A percentile compares a stretch with the other conserved stretches of the same genome.
Evolutionary conservation across 2,888 invertebrate species (phyloP).

Genomic region (Drosophila atroscutellata): DNA sequence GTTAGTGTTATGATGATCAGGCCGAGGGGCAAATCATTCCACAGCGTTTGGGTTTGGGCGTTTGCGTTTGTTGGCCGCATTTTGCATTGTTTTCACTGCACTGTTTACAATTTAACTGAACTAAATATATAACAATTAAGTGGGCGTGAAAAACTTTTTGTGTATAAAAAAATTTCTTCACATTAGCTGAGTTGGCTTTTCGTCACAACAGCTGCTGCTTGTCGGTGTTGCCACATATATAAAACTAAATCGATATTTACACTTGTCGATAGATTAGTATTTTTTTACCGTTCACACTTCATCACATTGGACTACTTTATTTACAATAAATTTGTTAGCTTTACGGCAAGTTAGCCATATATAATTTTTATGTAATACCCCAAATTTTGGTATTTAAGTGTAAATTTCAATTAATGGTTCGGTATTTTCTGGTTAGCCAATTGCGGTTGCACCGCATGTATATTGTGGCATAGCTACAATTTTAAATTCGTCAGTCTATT

Average conservation of each 20-base stretch:
- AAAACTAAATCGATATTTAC: slow-evolving; percentile 1
- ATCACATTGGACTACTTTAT: neutral
- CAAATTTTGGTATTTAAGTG: neutral
- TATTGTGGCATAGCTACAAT: slow-evolving; percentile 46
- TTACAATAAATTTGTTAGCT: neutral
- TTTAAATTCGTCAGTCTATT: slow-evolving; percentile 41
- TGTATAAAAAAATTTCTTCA: slow-evolving; percentile 63
- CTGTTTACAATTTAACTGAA: slow-evolving; percentile 35
- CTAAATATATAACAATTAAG: slow-evolving; percentile 28
- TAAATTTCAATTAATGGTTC: neutral
- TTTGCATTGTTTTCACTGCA: slow-evolving; percentile 72
- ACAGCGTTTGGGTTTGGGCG: slow-evolving; percentile 45
- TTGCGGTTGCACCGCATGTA: slow-evolving; percentile 23
- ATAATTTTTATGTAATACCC: neutral
- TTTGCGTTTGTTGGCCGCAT: slow-evolving; percentile 64
- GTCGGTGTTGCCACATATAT: slow-evolving; percentile 34
- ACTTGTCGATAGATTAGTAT: neutral
- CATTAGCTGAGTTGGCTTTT: slow-evolving; percentile 80
- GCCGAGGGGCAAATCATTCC: slow-evolving; percentile 46
- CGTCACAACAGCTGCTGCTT: slow-evolving; percentile 64
- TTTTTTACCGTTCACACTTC: neutral
- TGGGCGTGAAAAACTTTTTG: slow-evolving; percentile 50
- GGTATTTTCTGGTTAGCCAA: slow-evolving; percentile 2
- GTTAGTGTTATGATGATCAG: slow-evolving; percentile 37
- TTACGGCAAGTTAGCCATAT: neutral